Conservation (phyloP, 2,797 vertebrate species). For the Pseudocheirus occidentalis region DNA sequence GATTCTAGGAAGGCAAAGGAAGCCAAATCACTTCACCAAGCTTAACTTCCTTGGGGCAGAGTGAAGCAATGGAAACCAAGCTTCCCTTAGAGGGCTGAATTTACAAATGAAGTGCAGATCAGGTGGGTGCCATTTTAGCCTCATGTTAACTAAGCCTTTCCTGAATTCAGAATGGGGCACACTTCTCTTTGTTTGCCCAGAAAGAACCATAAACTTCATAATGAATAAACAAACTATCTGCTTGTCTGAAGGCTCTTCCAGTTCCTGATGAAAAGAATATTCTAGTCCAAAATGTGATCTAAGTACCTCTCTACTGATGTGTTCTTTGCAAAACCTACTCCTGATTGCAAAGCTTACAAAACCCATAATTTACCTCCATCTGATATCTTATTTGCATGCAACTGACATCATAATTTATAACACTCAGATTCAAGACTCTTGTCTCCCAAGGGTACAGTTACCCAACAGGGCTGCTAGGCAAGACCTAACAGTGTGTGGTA, state of each 20-base stretch:
- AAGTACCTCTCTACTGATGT: neutral
- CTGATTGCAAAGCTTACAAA: slow-evolving; percentile 1
- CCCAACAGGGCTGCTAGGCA: neutral
- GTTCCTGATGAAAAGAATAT: slow-evolving; percentile 18
- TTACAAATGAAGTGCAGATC: neutral
- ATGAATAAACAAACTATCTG: neutral
- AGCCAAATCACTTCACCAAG: neutral
- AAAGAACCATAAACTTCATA: neutral
- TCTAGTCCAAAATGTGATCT: neutral
- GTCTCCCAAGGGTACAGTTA: neutral
- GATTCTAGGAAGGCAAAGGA: neutral
- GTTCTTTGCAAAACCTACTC: neutral
- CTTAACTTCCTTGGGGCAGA: neutral
- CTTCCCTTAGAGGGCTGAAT: neutral
- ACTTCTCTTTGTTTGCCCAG: neutral
- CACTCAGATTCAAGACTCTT: neutral
- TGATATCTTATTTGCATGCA: neutral
- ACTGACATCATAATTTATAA: neutral
- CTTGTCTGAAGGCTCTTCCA: neutral
- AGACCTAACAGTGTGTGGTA: neutral
- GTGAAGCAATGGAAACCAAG: neutral
- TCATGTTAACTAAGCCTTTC: neutral
- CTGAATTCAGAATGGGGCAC: neutral
- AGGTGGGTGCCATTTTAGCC: neutral
- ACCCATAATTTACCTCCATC: neutral